Evolutionary conservation across 2,113 vertebrate genomes (phyloP), one percentile per base, ranked within the genome.

Genomic region (Raja brachyura): DNA sequence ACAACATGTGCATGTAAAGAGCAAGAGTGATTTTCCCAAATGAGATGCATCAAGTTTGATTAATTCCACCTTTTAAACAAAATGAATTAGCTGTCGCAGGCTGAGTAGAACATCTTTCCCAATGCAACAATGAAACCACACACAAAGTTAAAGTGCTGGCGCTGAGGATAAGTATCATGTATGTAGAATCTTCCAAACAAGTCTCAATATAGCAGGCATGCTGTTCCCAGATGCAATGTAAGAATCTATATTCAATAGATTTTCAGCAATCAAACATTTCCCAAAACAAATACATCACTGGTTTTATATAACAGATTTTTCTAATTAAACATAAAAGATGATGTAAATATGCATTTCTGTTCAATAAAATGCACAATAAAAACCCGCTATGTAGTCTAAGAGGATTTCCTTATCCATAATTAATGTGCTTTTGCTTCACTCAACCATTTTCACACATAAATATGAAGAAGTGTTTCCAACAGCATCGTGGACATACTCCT

Each of bases 11-110:
- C n/a, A 33, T 66, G 13, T 31, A 88, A 88, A 11, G 61, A 33
- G 28, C 83, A 63, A n/a, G 14, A 28, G n/a, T 66, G 61, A 88
- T 88, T 63, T 61, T 63, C 31, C 83, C 59, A 13, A 63, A 59
- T 88, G 83, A 83, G 18, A 83, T 83, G 48, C 18, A 28, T n/a
- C 56, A 88, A 88, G 54, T 31, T 48, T 31, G 83, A 88, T 88
- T 63, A 66, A 63, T 88, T 88, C 16, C n/a, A 63, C 31, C 83
- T 88, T 63, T 88, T 31, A 66, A 63, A 18, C n/a, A 88, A 88
- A 88, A 33, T 63, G 59, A 63, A 88, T 20, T n/a, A 88, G 83
- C 59, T 88, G 83, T 31, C n/a, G 7, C 16, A 31, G 59, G 16
- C 14, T 63, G 25, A 86, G 81, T 14, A 63, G 31, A 31, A 18